phyloP scores from a whole-genome alignment of 1,140 invertebrate genomes.

The Paraescarpia echinospica region DNA sequence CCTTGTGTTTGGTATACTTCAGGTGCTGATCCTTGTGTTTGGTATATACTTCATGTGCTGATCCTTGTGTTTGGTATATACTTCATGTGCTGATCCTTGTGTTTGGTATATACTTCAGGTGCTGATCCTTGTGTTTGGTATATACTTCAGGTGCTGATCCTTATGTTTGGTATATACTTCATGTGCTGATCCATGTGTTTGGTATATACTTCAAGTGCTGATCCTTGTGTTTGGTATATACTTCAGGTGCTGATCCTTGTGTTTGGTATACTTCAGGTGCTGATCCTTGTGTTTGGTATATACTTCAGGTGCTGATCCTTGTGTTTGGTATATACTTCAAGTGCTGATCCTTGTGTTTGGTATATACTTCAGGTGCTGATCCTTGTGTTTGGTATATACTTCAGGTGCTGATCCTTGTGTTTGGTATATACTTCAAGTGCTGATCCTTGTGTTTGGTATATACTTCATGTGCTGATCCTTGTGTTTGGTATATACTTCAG shows the following conservation, averaged over 20 bases:
- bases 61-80: neutral
- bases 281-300: neutral
- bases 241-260: neutral
- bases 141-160: neutral
- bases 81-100: slow-evolving; percentile 97
- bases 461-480: slow-evolving; percentile 93
- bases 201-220: slow-evolving; percentile 75
- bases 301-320: neutral
- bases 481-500: slow-evolving; percentile 91
- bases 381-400: neutral
- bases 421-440: neutral
- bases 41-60: neutral
- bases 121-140: neutral
- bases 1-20: neutral
- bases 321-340: slow-evolving; percentile 62
- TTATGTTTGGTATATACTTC: neutral
- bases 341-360: slow-evolving; percentile 99
- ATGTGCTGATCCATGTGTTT: neutral
- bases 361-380: neutral
- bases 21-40: neutral
- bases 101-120: slow-evolving; percentile 78
- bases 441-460: neutral
- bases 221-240: slow-evolving; percentile 99
- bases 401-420: neutral
- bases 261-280: neutral